phyloP scores from a whole-genome alignment of 1,140 invertebrate genomes.

The Drosophila quadrilineata region DNA sequence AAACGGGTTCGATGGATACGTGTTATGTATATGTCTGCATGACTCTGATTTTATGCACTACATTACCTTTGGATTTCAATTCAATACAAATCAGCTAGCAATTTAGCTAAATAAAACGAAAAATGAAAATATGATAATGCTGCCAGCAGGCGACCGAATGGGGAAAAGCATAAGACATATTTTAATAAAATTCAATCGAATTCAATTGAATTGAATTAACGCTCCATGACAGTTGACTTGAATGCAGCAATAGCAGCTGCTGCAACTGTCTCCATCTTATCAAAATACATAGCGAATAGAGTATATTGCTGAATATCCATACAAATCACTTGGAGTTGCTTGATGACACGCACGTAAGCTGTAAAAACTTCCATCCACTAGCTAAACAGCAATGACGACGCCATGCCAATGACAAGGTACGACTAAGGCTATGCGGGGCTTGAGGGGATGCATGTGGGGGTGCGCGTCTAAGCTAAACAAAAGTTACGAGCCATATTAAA shows the following conservation, averaged over 20 bases:
- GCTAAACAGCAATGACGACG: slow-evolving; percentile 64
- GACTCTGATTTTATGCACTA: slow-evolving; percentile 79
- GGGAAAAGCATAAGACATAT: slow-evolving; percentile 47
- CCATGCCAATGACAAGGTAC: slow-evolving; percentile 26
- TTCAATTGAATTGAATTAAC: slow-evolving; percentile 16
- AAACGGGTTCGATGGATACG: slow-evolving; percentile 6
- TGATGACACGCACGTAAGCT: slow-evolving; percentile 52
- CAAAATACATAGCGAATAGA: slow-evolving; percentile 1
- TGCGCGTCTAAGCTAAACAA: slow-evolving; percentile 58
- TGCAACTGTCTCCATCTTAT: slow-evolving; percentile 16
- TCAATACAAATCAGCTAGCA: slow-evolving; percentile 74
- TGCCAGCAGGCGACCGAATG: too few relatives aligned
- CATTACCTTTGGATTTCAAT: slow-evolving; percentile 78
- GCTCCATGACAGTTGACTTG: not conserved
- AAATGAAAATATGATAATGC: slow-evolving; percentile 50
- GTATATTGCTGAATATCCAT: slow-evolving; percentile 30
- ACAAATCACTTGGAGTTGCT: slow-evolving; percentile 41
- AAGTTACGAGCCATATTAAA: slow-evolving; percentile 76
- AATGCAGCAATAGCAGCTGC: not conserved
- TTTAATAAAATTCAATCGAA: slow-evolving; percentile 21
- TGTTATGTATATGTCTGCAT: slow-evolving; percentile 72
- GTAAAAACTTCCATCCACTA: slow-evolving; percentile 37
- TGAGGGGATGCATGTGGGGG: not conserved
- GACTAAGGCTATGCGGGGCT: not conserved
- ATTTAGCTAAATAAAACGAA: slow-evolving; percentile 63